Conservation (phyloP, 1,140 invertebrate species). For the Drosophila kepulauana region DNA sequence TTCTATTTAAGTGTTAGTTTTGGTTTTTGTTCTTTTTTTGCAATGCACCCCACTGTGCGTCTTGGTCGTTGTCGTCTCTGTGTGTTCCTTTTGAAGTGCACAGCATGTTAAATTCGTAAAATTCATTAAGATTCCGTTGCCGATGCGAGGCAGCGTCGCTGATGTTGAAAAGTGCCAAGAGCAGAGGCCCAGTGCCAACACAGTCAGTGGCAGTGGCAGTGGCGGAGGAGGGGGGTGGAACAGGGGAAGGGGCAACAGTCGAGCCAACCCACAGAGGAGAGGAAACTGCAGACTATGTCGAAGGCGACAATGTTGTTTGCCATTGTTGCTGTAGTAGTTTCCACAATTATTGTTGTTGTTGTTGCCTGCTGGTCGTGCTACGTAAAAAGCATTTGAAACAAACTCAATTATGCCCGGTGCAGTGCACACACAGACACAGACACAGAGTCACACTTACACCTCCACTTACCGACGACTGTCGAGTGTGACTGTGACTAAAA, state of each 20-base stretch:
- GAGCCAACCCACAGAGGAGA: conserved; percentile 31
- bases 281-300: conserved; percentile 26
- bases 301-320: conserved; percentile 65
- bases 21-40: conserved; percentile 1
- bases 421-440: conserved; percentile 65
- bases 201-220: conserved; percentile 27
- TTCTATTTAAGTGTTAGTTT: background rate
- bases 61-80: conserved; percentile 45
- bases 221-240: background rate
- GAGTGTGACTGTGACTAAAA: conserved; percentile 81
- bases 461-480: conserved; percentile 47
- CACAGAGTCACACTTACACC: conserved; percentile 39
- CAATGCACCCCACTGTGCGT: conserved; percentile 19
- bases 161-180: conserved; percentile 79
- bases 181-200: conserved; percentile 62
- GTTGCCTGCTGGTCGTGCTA: conserved; percentile 66
- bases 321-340: conserved; percentile 50
- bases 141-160: conserved; percentile 71
- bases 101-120: conserved; percentile 83
- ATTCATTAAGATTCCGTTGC: conserved; percentile 83
- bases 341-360: conserved; percentile 35
- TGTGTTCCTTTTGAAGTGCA: conserved; percentile 82
- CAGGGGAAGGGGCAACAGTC: background rate
- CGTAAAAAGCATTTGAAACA: conserved; percentile 83
- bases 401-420: conserved; percentile 82